phyloP scores from a whole-genome alignment of 2,888 invertebrate species.

The Cantharis rufa region DNA sequence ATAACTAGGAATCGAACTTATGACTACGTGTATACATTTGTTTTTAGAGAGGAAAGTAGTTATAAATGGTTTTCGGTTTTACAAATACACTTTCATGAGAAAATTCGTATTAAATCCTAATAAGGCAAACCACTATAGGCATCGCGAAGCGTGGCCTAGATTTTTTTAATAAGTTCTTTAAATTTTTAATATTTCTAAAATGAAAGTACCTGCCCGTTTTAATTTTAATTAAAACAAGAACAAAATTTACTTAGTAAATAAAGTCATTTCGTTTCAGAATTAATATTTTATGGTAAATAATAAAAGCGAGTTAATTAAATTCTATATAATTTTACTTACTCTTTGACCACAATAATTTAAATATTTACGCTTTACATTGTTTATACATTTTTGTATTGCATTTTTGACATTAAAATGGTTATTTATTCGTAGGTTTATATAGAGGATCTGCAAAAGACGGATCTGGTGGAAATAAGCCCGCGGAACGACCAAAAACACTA shows the following conservation, averaged over 20 bases:
- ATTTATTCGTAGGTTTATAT: slow-evolving; percentile 69
- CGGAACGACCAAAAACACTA: slow-evolving; percentile 76
- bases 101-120: not conserved
- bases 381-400: not conserved
- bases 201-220: not conserved
- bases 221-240: not conserved
- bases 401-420: not conserved
- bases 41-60: too few species aligned
- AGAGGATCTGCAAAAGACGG: slow-evolving; percentile 79
- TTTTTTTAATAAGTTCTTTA: not conserved
- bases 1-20: too few species aligned
- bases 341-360: not conserved
- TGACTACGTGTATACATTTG: too few species aligned
- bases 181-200: not conserved
- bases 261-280: not conserved
- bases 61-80: not conserved
- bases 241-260: not conserved
- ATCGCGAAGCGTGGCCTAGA: not conserved
- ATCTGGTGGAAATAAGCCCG: slow-evolving; percentile 63
- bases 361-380: not conserved
- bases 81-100: not conserved
- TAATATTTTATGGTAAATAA: not conserved
- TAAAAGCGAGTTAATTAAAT: not conserved
- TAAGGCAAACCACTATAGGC: not conserved
- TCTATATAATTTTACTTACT: not conserved